Percentiles rank a stretch among this genome's conserved stretches.
Conservation (phyloP, 2,888 invertebrate species). For the Diaphora mendica region DNA sequence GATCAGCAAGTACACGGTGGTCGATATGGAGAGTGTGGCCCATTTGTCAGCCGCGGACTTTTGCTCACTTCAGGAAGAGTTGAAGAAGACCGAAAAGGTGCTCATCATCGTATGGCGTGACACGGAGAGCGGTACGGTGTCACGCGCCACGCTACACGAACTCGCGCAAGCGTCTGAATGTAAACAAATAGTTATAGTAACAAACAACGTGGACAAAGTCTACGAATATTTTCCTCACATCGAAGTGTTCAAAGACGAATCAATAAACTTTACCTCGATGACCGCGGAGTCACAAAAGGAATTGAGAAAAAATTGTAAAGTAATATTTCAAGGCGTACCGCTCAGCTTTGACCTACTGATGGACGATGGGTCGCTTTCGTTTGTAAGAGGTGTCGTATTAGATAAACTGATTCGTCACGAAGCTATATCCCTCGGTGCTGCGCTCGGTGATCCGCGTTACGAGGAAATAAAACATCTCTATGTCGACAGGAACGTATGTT, state of each 20-base stretch:
- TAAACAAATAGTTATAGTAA: not conserved
- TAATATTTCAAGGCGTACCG: no score
- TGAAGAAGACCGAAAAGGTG: conserved; percentile 2
- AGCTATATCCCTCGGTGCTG: no score
- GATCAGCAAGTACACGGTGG: not conserved
- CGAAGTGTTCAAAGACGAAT: not conserved
- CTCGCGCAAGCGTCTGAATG: not conserved
- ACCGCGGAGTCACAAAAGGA: no score
- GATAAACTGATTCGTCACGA: not conserved
- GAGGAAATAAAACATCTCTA: not conserved
- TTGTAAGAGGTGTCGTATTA: not conserved
- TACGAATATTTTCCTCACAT: not conserved
- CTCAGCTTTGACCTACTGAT: not conserved
- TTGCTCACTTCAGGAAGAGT: conserved; percentile 2
- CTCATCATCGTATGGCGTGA: not conserved
- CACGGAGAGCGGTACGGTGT: not conserved
- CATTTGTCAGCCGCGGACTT: not conserved
- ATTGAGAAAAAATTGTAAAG: no score
- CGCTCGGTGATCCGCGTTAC: no score
- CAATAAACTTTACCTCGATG: no score
- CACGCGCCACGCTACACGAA: no score
- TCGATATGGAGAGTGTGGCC: not conserved
- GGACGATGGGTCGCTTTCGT: not conserved
- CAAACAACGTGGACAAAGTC: not conserved
- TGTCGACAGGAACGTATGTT: not conserved